Base-by-base conservation (phyloP, 2,888 invertebrate genomes). In the Achlya flavicornis region DNA sequence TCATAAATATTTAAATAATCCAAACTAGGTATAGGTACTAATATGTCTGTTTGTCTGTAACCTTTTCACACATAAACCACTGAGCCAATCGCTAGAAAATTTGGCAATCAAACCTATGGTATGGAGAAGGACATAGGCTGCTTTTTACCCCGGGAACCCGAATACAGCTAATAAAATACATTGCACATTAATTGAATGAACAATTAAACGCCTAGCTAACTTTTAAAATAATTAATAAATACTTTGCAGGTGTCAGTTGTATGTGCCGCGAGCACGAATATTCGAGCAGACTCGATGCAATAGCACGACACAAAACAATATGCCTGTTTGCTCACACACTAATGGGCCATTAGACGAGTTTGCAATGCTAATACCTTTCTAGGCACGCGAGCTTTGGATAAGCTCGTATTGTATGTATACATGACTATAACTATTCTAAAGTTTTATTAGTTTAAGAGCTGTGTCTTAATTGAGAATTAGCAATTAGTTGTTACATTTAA, bases 241-340 rank as follows among this genome's bases (percentile, higher is more conserved):
- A 65, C 65, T 64, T 65, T 57, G 62, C 63, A 60, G 58, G 61
- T 63, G 62, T 64, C 60, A 61, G 64, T 53, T 61, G 58, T 32
- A 62, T 41, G 60, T 61, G 57, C 53, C 41, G 67, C 53, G 53
- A 53, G 61, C 63, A 43, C 63, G 58, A 58, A 62, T 57, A 53
- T 53, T 53, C 19, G 19, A 53, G 19, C 48, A 53, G 3, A 41
- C 14, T 38, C 63, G 33, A 35, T 57, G 65, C 60, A 63, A n/a
- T n/a, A 66, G 64, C 84, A 82, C 82, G 83, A 77, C 73, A 80
- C 70, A 84, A 86, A 87, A 85, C 86, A 87, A 86, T 86, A 77
- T 70, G 70, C 68, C 72, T 85, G 85, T 88, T 88, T 87, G 77
- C 82, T 79, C 72, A 78, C 73, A 67, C 67, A 66, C 76, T 87